phyloP scores from a whole-genome alignment of 2,797 vertebrate species.

The Macropodus opercularis region DNA sequence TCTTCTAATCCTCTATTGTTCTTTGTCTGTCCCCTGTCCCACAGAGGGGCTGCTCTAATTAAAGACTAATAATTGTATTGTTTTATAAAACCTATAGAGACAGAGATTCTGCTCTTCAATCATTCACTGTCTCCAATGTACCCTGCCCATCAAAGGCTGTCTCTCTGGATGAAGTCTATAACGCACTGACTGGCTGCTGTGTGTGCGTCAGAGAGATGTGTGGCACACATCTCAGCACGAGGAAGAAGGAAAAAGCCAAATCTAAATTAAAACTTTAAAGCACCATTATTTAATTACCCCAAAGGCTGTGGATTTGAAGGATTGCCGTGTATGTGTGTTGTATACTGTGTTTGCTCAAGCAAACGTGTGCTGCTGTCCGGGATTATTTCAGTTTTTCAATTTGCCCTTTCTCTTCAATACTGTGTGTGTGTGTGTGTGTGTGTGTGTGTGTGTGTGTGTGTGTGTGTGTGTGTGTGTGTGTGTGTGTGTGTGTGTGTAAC shows the following conservation, averaged over 20 bases:
- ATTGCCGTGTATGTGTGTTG: slow-evolving; percentile 30
- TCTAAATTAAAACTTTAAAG: slow-evolving; percentile 99
- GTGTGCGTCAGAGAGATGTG: slow-evolving; percentile 47
- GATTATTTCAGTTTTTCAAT: slow-evolving; percentile 99
- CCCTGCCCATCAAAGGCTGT: slow-evolving; percentile 63
- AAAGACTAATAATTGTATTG: slow-evolving; percentile 83
- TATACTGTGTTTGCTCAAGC: slow-evolving; percentile 35
- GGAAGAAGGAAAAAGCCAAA: slow-evolving; percentile 72
- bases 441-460: slow-evolving; percentile 3
- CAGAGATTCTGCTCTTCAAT: slow-evolving; percentile 76
- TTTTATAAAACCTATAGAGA: slow-evolving; percentile 78
- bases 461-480: slow-evolving; percentile 49
- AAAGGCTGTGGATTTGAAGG: slow-evolving; percentile 90
- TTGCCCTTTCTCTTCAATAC: slow-evolving; percentile 77
- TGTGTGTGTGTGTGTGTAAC: slow-evolving; percentile 52
- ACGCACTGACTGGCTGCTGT: slow-evolving; percentile 22
- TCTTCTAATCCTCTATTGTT: slow-evolving; percentile 77
- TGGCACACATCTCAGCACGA: slow-evolving; percentile 84
- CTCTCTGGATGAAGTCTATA: slow-evolving; percentile 63
- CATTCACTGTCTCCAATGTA: slow-evolving; percentile 63
- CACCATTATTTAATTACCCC: slow-evolving; percentile 99
- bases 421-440: slow-evolving; percentile 11
- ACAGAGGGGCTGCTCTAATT: slow-evolving; percentile 76
- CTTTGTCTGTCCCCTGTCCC: slow-evolving; percentile 72
- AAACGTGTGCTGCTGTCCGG: slow-evolving; percentile 83